Evolutionary conservation across 2,797 vertebrate genomes (phyloP).

Genomic region (Sphaeramia orbicularis): DNA sequence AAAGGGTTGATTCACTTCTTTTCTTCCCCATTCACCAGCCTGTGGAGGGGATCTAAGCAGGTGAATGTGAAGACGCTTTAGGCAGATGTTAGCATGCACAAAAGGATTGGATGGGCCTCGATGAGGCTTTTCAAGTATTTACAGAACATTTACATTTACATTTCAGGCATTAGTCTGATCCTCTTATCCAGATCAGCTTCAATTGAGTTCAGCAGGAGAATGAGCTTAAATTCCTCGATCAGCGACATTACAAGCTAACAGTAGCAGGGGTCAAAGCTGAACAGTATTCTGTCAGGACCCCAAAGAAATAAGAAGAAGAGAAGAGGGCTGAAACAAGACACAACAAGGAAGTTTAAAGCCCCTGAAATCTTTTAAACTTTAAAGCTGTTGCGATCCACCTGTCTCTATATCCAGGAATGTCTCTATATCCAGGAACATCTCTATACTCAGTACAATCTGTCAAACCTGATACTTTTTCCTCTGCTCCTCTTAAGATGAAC

Average conservation of each 20-base stretch:
- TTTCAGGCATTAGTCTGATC: constrained; percentile 67
- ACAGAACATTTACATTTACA: constrained; percentile 72
- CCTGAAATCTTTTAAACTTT: background rate
- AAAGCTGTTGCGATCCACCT: too few species aligned
- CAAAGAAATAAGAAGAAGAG: constrained; percentile 4
- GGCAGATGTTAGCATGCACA: constrained; percentile 63
- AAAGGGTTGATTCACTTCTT: constrained; percentile 26
- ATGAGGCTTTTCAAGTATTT: constrained; percentile 60
- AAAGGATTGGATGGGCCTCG: constrained; percentile 52
- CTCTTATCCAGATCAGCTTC: constrained; percentile 69
- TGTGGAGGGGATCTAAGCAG: constrained; percentile 40
- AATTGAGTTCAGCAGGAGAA: constrained; percentile 55
- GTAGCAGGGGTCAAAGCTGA: constrained; percentile 34
- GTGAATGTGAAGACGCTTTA: constrained; percentile 53
- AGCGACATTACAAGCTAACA: constrained; percentile 54
- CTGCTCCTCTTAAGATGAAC: too few species aligned
- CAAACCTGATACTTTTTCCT: too few species aligned
- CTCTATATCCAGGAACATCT: too few species aligned
- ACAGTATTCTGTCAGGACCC: constrained; percentile 3
- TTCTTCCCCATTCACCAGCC: constrained; percentile 33
- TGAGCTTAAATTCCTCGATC: constrained; percentile 56
- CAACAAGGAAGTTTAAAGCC: constrained; percentile 6
- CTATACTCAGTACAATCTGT: too few species aligned
- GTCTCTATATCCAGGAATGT: too few species aligned
- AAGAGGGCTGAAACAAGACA: constrained; percentile 1